phyloP scores from a whole-genome alignment of 2,113 vertebrate genomes.

The Gopherus flavomarginatus region DNA sequence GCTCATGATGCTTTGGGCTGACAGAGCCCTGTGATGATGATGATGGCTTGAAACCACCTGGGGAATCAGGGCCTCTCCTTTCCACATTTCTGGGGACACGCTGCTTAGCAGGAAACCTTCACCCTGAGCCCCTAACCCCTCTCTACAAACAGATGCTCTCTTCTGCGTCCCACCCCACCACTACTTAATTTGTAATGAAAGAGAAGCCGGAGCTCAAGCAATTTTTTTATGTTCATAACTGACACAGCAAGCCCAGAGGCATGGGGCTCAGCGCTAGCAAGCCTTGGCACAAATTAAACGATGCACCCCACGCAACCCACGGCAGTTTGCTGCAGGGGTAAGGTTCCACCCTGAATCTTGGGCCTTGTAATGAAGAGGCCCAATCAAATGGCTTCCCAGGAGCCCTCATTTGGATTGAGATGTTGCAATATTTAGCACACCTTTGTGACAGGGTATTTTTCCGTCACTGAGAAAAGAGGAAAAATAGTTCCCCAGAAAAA shows the following conservation, averaged over 20 bases:
- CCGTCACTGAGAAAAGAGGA: not conserved
- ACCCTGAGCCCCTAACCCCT: not conserved
- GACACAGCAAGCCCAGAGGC: too few species aligned
- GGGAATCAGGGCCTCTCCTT: not conserved
- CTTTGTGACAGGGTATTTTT: fast-evolving
- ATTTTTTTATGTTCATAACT: too few species aligned
- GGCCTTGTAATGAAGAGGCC: not conserved
- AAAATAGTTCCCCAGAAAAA: not conserved
- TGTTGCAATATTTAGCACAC: fast-evolving
- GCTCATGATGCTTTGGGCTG: not conserved
- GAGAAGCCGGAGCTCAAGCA: too few species aligned
- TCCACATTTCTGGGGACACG: not conserved
- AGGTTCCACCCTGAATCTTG: not conserved
- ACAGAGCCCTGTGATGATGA: not conserved
- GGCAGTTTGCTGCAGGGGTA: too few species aligned
- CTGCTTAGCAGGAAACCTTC: not conserved
- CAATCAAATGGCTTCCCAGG: not conserved
- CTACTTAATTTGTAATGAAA: too few species aligned
- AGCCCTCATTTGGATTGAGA: fast-evolving
- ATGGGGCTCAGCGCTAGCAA: too few species aligned
- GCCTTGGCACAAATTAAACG: too few species aligned
- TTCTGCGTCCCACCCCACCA: not conserved
- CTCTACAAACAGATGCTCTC: not conserved
- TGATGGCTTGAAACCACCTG: not conserved
- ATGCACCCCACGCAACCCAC: too few species aligned